Base-by-base conservation (phyloP, 2,113 vertebrate genomes). In the Ondatra zibethicus region DNA sequence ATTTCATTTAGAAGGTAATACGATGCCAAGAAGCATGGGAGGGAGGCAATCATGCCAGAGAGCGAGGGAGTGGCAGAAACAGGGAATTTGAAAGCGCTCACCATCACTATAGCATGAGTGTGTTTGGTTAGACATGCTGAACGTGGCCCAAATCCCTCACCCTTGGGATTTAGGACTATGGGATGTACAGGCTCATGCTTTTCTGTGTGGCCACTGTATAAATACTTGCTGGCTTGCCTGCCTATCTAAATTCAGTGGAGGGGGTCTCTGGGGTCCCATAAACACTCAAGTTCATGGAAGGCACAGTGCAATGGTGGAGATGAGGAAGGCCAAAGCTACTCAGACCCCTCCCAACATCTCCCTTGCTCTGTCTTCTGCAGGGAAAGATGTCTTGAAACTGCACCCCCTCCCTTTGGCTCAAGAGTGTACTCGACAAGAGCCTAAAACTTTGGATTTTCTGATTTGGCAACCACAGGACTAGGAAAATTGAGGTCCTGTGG, bases 1-100 rank as follows among this genome's bases (percentile, higher is more conserved):
- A 33, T 90, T 95, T 84, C 58, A 78, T 82, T 93, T 55, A 39
- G 36, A 85, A 91, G 89, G 47, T 42, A 82, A 66, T 50, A 39
- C 2, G 2, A 29, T 25, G 16, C 47, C 85, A 33, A 91, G 81
- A 93, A 73, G 33, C 61, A 31, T 27, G 61, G 89, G 45, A 52
- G 3, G 23, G 36, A 77, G 45, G 42, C 14, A 33, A 4, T 7
- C 8, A 10, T 50, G 63, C 36, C 52, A 77, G 81, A 29, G 36
- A 61, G 70, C 19, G 39, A 23, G 42, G 45, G 33, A 73, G 27
- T 33, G 63, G n/a, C 50, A 36, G 5, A 75, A 36, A 88, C n/a
- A 2, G 21, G 55, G 82, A 76, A 23, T 88, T 27, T 65, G n/a
- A 88, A 61, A 90, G 39, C 25, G 5, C 11, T 23, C n/a, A 61